These are phyloP conservation scores for Bufotes viridis DNA, from an alignment of 2,797 vertebrate genomes.

Conservation along the genomic window DNA sequence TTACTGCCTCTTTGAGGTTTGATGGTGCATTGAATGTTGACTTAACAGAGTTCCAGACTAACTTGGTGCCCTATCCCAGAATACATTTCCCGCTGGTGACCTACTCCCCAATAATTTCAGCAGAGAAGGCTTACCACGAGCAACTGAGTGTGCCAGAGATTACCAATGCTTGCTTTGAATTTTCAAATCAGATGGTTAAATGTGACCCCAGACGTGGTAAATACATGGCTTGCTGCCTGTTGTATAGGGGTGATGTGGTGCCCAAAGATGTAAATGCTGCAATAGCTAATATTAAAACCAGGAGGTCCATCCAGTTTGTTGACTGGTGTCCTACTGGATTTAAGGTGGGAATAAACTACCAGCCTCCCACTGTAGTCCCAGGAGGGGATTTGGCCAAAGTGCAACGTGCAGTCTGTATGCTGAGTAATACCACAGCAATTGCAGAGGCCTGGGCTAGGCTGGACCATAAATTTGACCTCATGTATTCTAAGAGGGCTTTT, in stretches of 20 bases:
- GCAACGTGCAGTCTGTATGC: conserved; percentile 86
- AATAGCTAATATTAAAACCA: conserved; percentile 88
- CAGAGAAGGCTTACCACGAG: conserved; percentile 91
- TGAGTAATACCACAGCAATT: conserved; percentile 80
- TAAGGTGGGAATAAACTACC: conserved; percentile 87
- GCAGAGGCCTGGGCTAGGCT: conserved; percentile 78
- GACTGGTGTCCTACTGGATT: conserved; percentile 92
- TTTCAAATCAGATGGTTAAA: conserved; percentile 92
- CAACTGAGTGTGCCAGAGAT: conserved; percentile 90
- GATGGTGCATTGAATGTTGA: conserved; percentile 93
- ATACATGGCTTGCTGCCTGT: conserved; percentile 92
- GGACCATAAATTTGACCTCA: conserved; percentile 76
- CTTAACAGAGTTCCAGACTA: conserved; percentile 93
- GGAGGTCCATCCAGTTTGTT: conserved; percentile 89
- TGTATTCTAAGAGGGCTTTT: conserved; percentile 77
- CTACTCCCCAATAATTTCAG: conserved; percentile 88
- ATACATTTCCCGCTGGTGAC: conserved; percentile 93
- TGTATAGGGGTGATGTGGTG: conserved; percentile 89
- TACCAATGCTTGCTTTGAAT: conserved; percentile 90
- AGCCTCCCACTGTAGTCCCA: conserved; percentile 80
- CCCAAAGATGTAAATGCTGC: conserved; percentile 91
- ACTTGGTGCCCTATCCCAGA: conserved; percentile 90
- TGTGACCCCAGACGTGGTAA: conserved; percentile 91
- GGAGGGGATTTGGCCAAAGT: conserved; percentile 85
- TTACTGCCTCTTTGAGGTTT: conserved; percentile 90